These are phyloP conservation scores for Acanthaster planci DNA, from an alignment of 35 echinoderm and acorn worm genomes.

Conservation along the genomic window DNA sequence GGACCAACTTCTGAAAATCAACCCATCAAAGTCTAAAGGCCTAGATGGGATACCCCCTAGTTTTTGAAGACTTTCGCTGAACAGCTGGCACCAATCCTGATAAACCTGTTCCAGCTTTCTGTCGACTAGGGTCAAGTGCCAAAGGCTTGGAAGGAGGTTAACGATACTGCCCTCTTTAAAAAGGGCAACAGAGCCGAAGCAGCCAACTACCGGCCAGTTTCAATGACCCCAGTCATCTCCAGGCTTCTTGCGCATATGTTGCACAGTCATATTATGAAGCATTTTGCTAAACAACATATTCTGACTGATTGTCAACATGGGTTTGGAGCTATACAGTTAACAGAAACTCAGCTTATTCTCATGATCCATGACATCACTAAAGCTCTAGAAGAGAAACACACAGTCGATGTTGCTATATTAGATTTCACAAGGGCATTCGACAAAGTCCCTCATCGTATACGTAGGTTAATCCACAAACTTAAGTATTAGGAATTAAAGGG, in stretches of 20 bases:
- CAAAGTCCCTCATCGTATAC: constrained; percentile 44
- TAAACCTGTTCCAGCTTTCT: constrained; percentile 55
- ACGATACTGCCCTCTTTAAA: constrained; percentile 44
- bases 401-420: constrained; percentile 32
- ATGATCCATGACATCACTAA: too few species aligned
- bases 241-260: constrained; percentile 53
- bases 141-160: constrained; percentile 40
- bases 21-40: constrained; percentile 43
- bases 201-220: constrained; percentile 56
- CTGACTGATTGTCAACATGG: constrained; percentile 47
- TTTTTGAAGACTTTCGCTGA: constrained; percentile 35
- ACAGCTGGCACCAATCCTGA: constrained; percentile 36
- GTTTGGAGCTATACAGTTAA: too few species aligned
- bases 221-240: constrained; percentile 33
- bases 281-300: constrained; percentile 38
- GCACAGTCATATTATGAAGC: constrained; percentile 48
- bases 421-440: constrained; percentile 60
- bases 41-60: constrained; percentile 44
- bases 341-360: too few species aligned
- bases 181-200: constrained; percentile 27
- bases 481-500: constrained; percentile 41
- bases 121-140: constrained; percentile 43
- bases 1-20: constrained; percentile 39
- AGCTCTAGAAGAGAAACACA: too few species aligned
- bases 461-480: constrained; percentile 26